Base-by-base conservation (phyloP, 2,113 vertebrate genomes). In the Girardinichthys multiradiatus region DNA sequence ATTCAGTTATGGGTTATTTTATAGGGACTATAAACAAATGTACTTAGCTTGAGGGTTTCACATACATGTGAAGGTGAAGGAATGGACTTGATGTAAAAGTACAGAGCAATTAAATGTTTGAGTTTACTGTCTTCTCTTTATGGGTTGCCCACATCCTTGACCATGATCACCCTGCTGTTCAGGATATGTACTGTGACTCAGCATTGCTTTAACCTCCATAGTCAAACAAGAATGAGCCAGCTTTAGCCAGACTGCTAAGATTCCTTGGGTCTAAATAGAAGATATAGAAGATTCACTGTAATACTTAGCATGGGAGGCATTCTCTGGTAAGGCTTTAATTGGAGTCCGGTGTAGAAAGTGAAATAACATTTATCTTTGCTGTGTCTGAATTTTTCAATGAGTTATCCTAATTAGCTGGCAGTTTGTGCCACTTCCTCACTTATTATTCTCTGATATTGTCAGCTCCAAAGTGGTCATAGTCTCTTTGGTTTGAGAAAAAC, bases 381-480 rank as follows among this genome's bases (percentile, higher is more conserved):
- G 30, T 27, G 60, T 31, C 19, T 26, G 29, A 27, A n/a, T 79
- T 66, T 35, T 24, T 84, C 39, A 58, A 24, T 87, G 72, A 90
- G 87, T 92, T 78, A 45, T 79, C 72, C 64, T 87, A 85, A 89
- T 90, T 85, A 87, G 64, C 76, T 42, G 67, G 48, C 65, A 19
- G 76, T 66, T 76, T 75, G 68, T 35, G 58, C 68, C 57, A 42
- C 33, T 64, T 27, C n/a, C 14, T 48, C n/a, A n/a, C n/a, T n/a
- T n/a, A n/a, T n/a, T 58, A 24, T 76, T 26, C 30, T 37, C 45
- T 69, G 45, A 58, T 21, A 62, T 62, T 58, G 72, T 70, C 24
- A n/a, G 39, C 30, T 64, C 51, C 24, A n/a, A 35, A 37, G 19
- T 70, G 42, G 15, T 33, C 19, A n/a, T n/a, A 11, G 15, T 8